Evolutionary conservation across 2,888 invertebrate genomes (phyloP), one percentile per base, ranked within the genome.

Genomic region (Lasioglossum villosulum): DNA sequence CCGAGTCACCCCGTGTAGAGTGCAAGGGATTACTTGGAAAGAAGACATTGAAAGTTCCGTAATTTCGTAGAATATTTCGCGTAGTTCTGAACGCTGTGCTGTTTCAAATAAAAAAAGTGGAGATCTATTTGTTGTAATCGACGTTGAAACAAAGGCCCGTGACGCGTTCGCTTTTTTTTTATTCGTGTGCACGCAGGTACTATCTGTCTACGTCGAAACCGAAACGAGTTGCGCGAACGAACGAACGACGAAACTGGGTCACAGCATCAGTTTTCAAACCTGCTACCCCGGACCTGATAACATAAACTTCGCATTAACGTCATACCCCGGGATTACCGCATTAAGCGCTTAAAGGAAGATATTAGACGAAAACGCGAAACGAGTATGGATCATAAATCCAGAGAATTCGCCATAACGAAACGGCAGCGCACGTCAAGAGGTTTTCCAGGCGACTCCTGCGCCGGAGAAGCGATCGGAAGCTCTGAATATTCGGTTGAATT

Each of bases 181-280:
- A 14, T 75, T 48, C n/a, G 30, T 4, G 27, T 70, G 59, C 70
- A 59, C 71, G 71, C 45, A 56, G 56, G 37, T 48, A n/a, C 68
- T 71, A 16, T 56, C 72, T 16, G 73, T 66, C 68, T 73, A 74
- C 77, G 42, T 19, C 66, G 63, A 86, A 80, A 84, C 84, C 39
- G 86, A 84, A 80, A 74, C 78, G 75, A 59, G 85, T 75, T 84
- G 75, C 81, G 30, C 34, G 75, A 71, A 39, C 72, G 72, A 72
- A 59, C 39, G 75, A 59, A 59, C 73, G 37, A 70, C 37, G 72
- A 75, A 86, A 86, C 73, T 86, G 82, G 81, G 86, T 82, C 85
- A 68, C n/a, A 52, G 45, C 84, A 86, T 83, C 87, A 74, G 75
- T 78, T 83, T 85, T 83, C 81, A 82, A 80, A 82, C 82, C 82